phyloP scores from a whole-genome alignment of 2,888 invertebrate genomes.

The Tetheella fluctuosa region DNA sequence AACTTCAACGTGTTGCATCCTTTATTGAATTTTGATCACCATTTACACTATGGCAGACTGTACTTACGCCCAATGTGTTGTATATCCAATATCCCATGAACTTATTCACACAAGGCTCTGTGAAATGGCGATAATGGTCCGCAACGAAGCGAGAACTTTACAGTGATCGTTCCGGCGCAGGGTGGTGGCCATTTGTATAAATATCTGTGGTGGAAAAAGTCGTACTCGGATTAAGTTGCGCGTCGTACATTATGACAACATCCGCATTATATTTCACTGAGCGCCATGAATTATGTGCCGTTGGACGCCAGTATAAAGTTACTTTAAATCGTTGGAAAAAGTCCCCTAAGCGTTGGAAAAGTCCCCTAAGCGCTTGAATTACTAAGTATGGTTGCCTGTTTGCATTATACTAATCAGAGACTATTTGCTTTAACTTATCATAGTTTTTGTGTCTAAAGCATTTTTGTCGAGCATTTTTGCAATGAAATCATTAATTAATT shows the following conservation, averaged over 20 bases:
- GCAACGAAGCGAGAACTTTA: slow-evolving; percentile 45
- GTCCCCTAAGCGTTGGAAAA: slow-evolving; percentile 46
- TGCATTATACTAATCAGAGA: not conserved
- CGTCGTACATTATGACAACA: slow-evolving; percentile 78
- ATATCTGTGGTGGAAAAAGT: slow-evolving; percentile 70
- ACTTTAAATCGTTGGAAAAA: slow-evolving; percentile 65
- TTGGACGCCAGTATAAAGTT: slow-evolving; percentile 64
- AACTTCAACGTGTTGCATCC: slow-evolving; percentile 1
- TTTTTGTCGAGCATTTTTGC: too few species aligned
- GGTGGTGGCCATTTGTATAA: slow-evolving; percentile 56
- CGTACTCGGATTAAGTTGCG: slow-evolving; percentile 73
- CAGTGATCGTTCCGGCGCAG: slow-evolving; percentile 49
- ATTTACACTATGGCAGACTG: not conserved
- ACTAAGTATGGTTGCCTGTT: not conserved
- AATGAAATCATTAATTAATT: too few species aligned
- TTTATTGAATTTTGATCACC: slow-evolving; percentile 5
- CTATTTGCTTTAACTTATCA: not conserved
- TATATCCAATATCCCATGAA: not conserved
- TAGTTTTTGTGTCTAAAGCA: not conserved
- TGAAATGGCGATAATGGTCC: slow-evolving; percentile 29
- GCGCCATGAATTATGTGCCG: slow-evolving; percentile 73
- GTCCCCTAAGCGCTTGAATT: slow-evolving; percentile 40
- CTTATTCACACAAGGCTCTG: not conserved
- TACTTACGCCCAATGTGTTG: not conserved
- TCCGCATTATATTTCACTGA: slow-evolving; percentile 79